Evolutionary conservation across 2,113 vertebrate species (phyloP).

Genomic region (Toxotes jaculatrix): DNA sequence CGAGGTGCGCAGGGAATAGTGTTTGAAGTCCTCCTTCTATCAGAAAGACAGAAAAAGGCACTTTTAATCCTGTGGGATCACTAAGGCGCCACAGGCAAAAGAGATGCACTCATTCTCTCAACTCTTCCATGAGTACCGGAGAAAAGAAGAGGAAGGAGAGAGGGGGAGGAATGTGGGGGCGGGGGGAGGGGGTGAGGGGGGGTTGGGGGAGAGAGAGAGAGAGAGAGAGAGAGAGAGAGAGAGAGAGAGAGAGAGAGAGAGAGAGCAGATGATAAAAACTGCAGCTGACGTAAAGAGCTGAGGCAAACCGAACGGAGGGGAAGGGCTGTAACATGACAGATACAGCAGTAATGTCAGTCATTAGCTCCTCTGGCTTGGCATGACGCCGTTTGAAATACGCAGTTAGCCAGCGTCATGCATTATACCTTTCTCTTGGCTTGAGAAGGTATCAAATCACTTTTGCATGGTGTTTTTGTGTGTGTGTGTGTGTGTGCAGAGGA

Average conservation of each 20-base stretch:
- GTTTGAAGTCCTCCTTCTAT: slow-evolving; percentile 84
- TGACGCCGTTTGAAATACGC: slow-evolving; percentile 16
- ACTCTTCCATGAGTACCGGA: slow-evolving; percentile 71
- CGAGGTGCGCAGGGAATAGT: slow-evolving; percentile 76
- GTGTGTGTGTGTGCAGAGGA: slow-evolving; percentile 7
- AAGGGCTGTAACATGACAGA: slow-evolving; percentile 70
- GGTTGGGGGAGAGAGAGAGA: not conserved
- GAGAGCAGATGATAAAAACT: slow-evolving; percentile 69
- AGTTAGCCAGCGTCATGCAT: slow-evolving; percentile 37
- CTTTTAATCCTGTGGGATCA: slow-evolving; percentile 82
- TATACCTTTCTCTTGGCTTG: slow-evolving; percentile 11
- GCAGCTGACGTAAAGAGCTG: slow-evolving; percentile 66
- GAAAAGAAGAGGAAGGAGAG: slow-evolving; percentile 42
- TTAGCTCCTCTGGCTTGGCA: slow-evolving; percentile 41
- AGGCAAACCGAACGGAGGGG: slow-evolving; percentile 55
- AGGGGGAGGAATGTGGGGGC: slow-evolving; percentile 59
- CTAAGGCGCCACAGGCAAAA: slow-evolving; percentile 81
- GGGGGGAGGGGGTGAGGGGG: not conserved
- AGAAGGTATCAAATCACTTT: slow-evolving; percentile 37
- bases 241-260: slow-evolving; percentile 3
- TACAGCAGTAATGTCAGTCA: slow-evolving; percentile 55
- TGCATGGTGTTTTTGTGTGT: not conserved
- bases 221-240: too few relatives aligned
- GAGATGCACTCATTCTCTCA: slow-evolving; percentile 79
- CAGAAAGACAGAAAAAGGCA: slow-evolving; percentile 78